Percentiles rank a stretch among this genome's conserved stretches.
Evolutionary conservation across 1,140 invertebrate species (phyloP).

Genomic region (Leptinotarsa undecemlineata): DNA sequence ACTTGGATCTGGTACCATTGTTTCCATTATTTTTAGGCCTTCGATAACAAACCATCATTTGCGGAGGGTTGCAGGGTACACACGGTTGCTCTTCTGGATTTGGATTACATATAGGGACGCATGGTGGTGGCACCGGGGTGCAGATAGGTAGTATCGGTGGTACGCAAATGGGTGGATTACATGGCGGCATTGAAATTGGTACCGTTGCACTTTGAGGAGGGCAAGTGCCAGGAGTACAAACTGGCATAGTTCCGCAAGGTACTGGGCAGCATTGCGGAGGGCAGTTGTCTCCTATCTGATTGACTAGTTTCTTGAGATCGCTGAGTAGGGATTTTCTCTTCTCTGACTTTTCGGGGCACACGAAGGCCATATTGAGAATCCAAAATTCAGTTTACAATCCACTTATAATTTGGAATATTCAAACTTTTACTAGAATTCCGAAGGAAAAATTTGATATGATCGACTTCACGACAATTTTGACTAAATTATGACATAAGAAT

Average conservation of each 20-base stretch:
- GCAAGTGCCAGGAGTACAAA: conserved; percentile 44
- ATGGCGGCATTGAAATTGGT: conserved; percentile 30
- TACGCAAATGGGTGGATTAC: conserved; percentile 38
- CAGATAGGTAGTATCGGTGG: conserved; percentile 49
- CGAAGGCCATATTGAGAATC: conserved; percentile 38
- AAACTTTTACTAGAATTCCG: conserved; percentile 8
- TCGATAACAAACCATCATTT: conserved; percentile 53
- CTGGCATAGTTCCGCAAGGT: conserved; percentile 41
- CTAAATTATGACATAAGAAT: not conserved
- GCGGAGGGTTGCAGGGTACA: conserved; percentile 52
- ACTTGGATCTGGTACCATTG: conserved; percentile 57
- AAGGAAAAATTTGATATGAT: not conserved
- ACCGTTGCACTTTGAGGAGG: conserved; percentile 41
- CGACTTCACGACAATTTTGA: conserved; percentile 17
- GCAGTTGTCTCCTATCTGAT: conserved; percentile 46
- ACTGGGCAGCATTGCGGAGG: conserved; percentile 31
- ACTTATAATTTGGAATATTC: not conserved
- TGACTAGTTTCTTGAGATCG: conserved; percentile 47
- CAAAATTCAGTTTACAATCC: not conserved
- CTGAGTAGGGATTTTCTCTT: conserved; percentile 44
- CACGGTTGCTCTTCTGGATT: conserved; percentile 47
- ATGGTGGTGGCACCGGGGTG: conserved; percentile 46
- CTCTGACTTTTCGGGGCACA: conserved; percentile 43
- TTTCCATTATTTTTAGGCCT: conserved; percentile 28
- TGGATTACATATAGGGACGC: conserved; percentile 46